Evolutionary conservation across 2,113 vertebrate genomes (phyloP).

Genomic region (Microcebus lehilahytsara): DNA sequence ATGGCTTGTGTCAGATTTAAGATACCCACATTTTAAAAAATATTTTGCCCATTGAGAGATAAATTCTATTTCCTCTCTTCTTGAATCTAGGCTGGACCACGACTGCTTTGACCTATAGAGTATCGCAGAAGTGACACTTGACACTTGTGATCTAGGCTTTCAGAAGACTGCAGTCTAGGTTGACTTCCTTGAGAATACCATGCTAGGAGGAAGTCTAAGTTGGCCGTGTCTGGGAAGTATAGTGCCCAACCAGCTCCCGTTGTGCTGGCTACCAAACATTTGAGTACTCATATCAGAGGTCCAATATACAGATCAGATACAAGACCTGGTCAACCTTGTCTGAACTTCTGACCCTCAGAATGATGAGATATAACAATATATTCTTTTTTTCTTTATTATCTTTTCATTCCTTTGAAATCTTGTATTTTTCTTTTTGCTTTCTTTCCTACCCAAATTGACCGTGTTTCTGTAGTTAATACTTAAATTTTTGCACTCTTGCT

Average conservation of each 20-base stretch:
- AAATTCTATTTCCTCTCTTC: not conserved
- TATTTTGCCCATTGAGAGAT: not conserved
- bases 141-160: not conserved
- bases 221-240: not conserved
- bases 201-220: not conserved
- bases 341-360: not conserved
- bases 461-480: not conserved
- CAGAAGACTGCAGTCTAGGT: not conserved
- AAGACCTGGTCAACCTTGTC: not conserved
- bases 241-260: not conserved
- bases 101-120: not conserved
- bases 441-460: not conserved
- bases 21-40: not conserved
- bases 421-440: not conserved
- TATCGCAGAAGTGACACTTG: not conserved
- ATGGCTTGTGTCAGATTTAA: not conserved
- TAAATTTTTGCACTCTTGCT: not conserved
- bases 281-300: not conserved
- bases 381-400: not conserved
- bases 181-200: not conserved
- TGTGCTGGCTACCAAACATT: not conserved
- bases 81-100: not conserved
- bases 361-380: not conserved
- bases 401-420: not conserved
- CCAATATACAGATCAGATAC: not conserved